Conservation (phyloP, 2,888 invertebrate species). For the Chalcosyrphus nemorum region DNA sequence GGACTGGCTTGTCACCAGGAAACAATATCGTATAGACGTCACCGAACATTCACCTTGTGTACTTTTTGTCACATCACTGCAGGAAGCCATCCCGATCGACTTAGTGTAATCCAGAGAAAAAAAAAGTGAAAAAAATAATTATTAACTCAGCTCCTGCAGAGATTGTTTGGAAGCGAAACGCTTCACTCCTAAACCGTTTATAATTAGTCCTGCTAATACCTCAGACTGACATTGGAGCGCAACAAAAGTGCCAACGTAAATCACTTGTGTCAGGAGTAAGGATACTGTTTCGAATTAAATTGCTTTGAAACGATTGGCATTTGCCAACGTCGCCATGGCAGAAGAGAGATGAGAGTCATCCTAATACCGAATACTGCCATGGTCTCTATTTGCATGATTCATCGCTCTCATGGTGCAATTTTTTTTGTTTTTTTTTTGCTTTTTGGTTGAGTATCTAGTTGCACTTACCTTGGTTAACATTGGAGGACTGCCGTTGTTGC, state of each 20-base stretch:
- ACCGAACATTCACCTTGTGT: not conserved
- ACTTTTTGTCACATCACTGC: not conserved
- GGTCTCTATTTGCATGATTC: constrained; percentile 6
- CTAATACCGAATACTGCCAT: not conserved
- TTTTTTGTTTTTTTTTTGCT: too few species aligned
- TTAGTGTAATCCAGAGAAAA: not conserved
- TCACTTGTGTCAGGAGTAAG: not conserved
- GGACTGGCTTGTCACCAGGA: not conserved
- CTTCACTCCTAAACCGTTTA: not conserved
- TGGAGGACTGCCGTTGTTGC: constrained; percentile 70
- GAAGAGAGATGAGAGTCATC: not conserved
- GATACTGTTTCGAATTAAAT: not conserved
- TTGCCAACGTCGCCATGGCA: not conserved
- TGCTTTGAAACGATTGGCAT: not conserved
- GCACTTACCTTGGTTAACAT: constrained; percentile 75
- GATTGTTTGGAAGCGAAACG: not conserved
- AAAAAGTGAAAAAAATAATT: constrained; percentile 13
- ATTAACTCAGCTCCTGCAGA: constrained; percentile 7
- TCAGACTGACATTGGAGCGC: not conserved
- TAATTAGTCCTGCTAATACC: constrained; percentile 30
- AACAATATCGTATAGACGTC: not conserved
- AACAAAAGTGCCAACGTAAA: not conserved
- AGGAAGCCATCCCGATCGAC: not conserved
- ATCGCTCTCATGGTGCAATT: not conserved
- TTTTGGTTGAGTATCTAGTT: constrained; percentile 15